Evolutionary conservation across 1,140 invertebrate genomes (phyloP), one percentile per base, ranked within the genome.

Genomic region (Ylistrum balloti): DNA sequence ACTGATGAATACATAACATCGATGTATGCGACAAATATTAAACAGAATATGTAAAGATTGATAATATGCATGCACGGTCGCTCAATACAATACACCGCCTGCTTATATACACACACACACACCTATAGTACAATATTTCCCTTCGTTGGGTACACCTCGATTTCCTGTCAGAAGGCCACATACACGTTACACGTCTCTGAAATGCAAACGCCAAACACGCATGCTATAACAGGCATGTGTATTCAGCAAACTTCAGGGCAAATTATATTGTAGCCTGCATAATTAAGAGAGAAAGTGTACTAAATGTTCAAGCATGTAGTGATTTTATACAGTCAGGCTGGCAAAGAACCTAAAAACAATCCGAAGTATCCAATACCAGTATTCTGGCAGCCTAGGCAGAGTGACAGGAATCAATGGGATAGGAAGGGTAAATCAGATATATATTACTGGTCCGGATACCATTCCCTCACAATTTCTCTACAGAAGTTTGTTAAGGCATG

Each of bases 221-320:
- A 74, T 74, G 56, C 56, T 74, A 17, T 28, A 74, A 28, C 56
- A 28, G n/a, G 22, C 56, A 74, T 74, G 56, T 74, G 56, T 74
- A 74, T 74, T 74, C 56, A 11, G 56, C 56, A 74, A 74, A 74
- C 22, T 74, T 74, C 3, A 11, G 56, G 56, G 56, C 56, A 74
- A 74, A 74, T 74, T 74, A 74, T n/a, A 74, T 28, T 74, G 56
- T 74, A 74, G 56, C 22, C 56, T 74, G 56, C 56, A 74, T 74
- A 74, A 74, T 74, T 74, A 74, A 74, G 56, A 74, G n/a, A 74
- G 56, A 74, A 74, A 74, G 56, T 74, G 1, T 74, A 28, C 56
- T 74, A 74, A 74, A 74, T 74, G 56, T n/a, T 74, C 22, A 74
- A 74, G 56, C 56, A 74, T 74, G 56, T 74, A 74, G 56, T 74